Conservation (phyloP, 2,888 invertebrate genomes). For the Mesodorylaimus sp. region DNA sequence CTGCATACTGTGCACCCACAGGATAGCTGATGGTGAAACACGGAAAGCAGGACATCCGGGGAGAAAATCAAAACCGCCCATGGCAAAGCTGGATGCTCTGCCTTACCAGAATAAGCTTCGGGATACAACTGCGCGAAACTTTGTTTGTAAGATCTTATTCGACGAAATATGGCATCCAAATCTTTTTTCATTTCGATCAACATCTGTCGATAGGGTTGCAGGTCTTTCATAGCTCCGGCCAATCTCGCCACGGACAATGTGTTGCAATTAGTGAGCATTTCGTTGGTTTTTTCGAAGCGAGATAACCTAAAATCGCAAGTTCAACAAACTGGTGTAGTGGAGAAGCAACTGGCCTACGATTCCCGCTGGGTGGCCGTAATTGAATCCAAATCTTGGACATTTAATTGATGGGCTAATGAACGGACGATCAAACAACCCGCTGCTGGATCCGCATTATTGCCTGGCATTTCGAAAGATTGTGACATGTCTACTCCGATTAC, state of each 20-base stretch:
- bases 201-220: constrained; percentile 68
- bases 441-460: no score
- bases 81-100: no score
- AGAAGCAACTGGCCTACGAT: not conserved
- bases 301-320: constrained; percentile 51
- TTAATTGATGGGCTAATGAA: not conserved
- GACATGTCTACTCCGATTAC: no score
- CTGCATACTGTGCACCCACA: no score
- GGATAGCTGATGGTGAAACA: no score
- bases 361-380: not conserved
- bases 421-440: no score
- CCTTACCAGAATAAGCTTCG: not conserved
- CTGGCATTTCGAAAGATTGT: no score
- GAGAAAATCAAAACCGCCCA: no score
- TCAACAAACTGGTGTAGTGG: not conserved
- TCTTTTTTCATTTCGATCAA: constrained; percentile 81
- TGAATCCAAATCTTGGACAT: not conserved
- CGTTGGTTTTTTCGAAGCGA: constrained; percentile 93
- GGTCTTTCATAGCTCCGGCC: constrained; percentile 65
- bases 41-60: no score
- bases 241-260: constrained; percentile 70
- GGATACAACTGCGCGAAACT: constrained; percentile 4
- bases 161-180: constrained; percentile 75
- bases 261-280: constrained; percentile 93
- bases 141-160: constrained; percentile 44